A percentile compares a stretch with the other conserved stretches of the same genome.
Evolutionary conservation across 2,888 invertebrate species (phyloP).

Genomic region (Nephrotoma guestfalica): DNA sequence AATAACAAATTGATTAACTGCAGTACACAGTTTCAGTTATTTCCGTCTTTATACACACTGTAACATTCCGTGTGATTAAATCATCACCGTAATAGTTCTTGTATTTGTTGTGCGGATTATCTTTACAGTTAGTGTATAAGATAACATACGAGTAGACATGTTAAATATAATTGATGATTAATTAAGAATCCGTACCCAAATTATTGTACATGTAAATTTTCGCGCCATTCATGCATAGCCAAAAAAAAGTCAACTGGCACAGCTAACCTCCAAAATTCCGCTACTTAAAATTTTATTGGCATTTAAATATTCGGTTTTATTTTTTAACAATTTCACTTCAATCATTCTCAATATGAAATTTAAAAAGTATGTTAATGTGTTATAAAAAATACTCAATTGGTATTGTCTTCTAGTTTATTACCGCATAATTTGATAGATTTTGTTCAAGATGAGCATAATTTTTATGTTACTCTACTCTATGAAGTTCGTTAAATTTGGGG

Average conservation of each 20-base stretch:
- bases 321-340: background rate
- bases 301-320: background rate
- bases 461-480: background rate
- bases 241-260: background rate
- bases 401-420: background rate
- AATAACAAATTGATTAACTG: background rate
- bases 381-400: background rate
- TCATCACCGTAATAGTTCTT: background rate
- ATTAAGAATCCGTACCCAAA: background rate
- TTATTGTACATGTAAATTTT: background rate
- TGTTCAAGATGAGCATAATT: background rate
- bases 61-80: background rate
- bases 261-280: background rate
- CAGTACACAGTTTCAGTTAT: background rate
- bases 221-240: background rate
- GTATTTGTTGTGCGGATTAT: background rate
- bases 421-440: background rate
- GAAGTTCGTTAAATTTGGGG: background rate
- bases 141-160: background rate
- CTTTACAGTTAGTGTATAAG: background rate
- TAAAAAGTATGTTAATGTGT: background rate
- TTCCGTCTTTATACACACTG: background rate
- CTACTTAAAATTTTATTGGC: background rate
- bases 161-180: background rate
- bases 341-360: background rate